Percentiles rank a stretch among this genome's conserved stretches.
Evolutionary conservation across 2,113 vertebrate species (phyloP).

Genomic region (Bothrops jararaca): DNA sequence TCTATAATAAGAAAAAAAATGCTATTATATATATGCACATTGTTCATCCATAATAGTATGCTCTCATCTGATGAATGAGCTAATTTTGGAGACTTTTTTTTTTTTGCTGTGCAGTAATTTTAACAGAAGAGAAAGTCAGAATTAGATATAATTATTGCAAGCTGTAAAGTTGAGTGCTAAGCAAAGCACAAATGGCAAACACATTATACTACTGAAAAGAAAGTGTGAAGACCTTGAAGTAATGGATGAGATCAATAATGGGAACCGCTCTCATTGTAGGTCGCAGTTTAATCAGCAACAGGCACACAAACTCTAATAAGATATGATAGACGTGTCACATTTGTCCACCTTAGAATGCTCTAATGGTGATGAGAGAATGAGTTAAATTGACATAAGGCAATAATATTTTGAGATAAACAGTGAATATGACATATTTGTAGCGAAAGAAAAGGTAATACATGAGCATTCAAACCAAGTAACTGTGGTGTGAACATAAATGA

Average conservation of each 20-base stretch:
- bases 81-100: conserved; percentile 57
- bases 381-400: background rate
- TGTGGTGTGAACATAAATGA: background rate
- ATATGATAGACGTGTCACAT: conserved; percentile 12
- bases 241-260: conserved; percentile 67
- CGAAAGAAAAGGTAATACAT: background rate
- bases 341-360: background rate
- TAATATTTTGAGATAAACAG: background rate
- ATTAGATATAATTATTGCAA: conserved; percentile 69
- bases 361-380: background rate
- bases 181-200: conserved; percentile 66
- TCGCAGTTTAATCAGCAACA: conserved; percentile 63
- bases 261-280: conserved; percentile 47
- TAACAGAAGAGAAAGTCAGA: conserved; percentile 53
- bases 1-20: conserved; percentile 27
- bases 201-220: conserved; percentile 62
- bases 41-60: conserved; percentile 29
- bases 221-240: conserved; percentile 48
- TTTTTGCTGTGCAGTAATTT: conserved; percentile 46
- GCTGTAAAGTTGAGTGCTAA: conserved; percentile 60
- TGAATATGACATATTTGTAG: background rate
- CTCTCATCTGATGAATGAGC: conserved; percentile 47
- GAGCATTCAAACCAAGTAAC: background rate
- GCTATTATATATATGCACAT: background rate
- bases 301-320: conserved; percentile 19